A percentile compares a stretch with the other conserved stretches of the same genome.
Conservation (phyloP, 2,113 vertebrate species). For the Ceyx margarethae region DNA sequence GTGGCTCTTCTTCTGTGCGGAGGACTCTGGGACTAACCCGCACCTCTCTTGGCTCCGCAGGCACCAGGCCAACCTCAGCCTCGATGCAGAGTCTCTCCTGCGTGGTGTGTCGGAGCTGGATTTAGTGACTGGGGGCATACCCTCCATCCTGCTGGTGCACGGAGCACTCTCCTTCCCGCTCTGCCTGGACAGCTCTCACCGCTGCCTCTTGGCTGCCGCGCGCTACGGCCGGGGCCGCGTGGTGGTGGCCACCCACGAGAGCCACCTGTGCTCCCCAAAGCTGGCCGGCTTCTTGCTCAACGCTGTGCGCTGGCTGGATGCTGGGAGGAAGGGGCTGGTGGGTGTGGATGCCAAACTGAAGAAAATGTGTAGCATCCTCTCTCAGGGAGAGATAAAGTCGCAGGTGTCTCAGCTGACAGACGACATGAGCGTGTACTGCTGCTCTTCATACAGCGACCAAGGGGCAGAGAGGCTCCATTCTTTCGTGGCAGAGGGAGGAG, state of each 20-base stretch:
- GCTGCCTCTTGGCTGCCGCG: slow-evolving; percentile 69
- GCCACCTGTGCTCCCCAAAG: slow-evolving; percentile 51
- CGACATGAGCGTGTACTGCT: slow-evolving; percentile 71
- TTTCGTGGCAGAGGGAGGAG: slow-evolving; percentile 78
- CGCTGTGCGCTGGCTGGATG: slow-evolving; percentile 73
- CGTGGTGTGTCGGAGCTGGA: slow-evolving; percentile 56
- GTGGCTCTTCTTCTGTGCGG: neutral
- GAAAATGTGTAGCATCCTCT: slow-evolving; percentile 39
- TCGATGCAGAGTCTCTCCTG: slow-evolving; percentile 62
- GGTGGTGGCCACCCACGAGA: slow-evolving; percentile 69
- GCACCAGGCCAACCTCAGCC: slow-evolving; percentile 58
- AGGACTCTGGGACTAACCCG: neutral
- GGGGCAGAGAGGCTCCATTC: slow-evolving; percentile 54
- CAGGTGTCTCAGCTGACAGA: slow-evolving; percentile 47
- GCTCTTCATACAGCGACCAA: slow-evolving; percentile 31
- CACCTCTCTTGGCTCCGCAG: slow-evolving; percentile 48
- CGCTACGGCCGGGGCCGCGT: slow-evolving; percentile 69
- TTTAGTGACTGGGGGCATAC: slow-evolving; percentile 48
- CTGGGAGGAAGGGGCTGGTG: slow-evolving; percentile 62
- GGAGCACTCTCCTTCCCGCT: slow-evolving; percentile 67
- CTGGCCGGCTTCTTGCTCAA: slow-evolving; percentile 70
- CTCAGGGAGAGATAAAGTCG: neutral
- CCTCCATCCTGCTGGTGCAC: slow-evolving; percentile 71
- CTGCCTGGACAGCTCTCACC: slow-evolving; percentile 60
- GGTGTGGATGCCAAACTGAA: slow-evolving; percentile 59